Evolutionary conservation across 1,140 invertebrate genomes (phyloP), one percentile per base, ranked within the genome.

Genomic region (Periplaneta americana): DNA sequence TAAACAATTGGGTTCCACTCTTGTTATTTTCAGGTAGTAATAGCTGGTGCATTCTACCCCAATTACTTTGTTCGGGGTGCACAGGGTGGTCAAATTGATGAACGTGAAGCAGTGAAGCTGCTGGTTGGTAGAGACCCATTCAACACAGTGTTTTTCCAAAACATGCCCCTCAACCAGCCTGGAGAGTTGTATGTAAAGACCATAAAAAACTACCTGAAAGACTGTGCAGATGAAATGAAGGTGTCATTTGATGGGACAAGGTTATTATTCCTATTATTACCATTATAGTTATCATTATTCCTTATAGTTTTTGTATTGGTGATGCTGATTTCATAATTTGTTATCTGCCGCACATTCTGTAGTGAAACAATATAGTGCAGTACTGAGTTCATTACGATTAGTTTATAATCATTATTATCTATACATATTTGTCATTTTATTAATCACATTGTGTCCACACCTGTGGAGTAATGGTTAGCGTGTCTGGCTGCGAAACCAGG

Each of bases 31-130:
- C 85, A 96, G 93, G 86, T 96, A 37, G 89, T 94, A 4, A 88
- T 96, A 37, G 93, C 93, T 82, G 95, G 94, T 15, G 95, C 96
- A 31, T 98, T 98, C 88, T 98, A 98, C 89, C 98, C 97, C 0
- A 93, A 98, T 87, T 98, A 96, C 86, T 98, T 96, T 88, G 85
- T 93, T 17, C 92, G 93, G 39, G 87, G 87, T 0, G 34, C 84
- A 1, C 79, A 84, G 22, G 84, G 86, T 28, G 88, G 87, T 1
- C 84, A 88, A 35, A 88, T 91, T 57, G 90, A 93, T 81, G 94
- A 96, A 85, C 87, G 89, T 0, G 88, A 91, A 0, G 90, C 93
- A 0, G 88, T 93, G 0, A 92, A 92, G 81, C 85, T 87, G 0
- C 86, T 98, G 0, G 91, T 89, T 33, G 94, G 95, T 0, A 87